Conservation (phyloP, 2,888 invertebrate species). For the Morpho helenor region DNA sequence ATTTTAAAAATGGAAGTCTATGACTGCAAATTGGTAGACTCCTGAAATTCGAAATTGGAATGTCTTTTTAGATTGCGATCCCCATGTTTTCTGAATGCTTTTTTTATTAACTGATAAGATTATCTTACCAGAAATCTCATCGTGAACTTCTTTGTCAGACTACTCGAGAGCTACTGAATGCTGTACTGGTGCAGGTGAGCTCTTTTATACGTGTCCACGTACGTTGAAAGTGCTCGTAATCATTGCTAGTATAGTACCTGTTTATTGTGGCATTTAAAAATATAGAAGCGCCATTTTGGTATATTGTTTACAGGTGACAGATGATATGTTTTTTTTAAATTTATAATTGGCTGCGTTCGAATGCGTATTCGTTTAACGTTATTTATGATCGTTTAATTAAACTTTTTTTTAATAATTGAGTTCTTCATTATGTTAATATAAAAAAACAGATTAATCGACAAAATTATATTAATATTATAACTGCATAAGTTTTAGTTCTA, state of each 20-base stretch:
- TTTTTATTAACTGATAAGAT: constrained; percentile 30
- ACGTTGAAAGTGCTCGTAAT: constrained; percentile 56
- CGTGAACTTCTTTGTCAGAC: constrained; percentile 73
- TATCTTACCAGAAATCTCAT: constrained; percentile 74
- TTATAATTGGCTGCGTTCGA: not conserved
- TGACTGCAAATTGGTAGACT: too few species aligned
- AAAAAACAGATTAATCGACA: too few species aligned
- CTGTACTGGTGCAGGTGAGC: constrained; percentile 38
- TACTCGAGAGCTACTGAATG: constrained; percentile 76
- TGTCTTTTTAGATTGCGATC: constrained; percentile 5
- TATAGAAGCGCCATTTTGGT: constrained; percentile 27
- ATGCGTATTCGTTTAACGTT: too few species aligned
- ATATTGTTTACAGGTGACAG: constrained; percentile 13
- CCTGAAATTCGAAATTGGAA: not conserved
- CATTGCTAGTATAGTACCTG: constrained; percentile 33
- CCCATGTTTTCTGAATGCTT: not conserved
- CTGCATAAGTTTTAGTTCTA: too few species aligned
- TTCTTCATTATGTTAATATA: too few species aligned
- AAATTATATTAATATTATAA: too few species aligned
- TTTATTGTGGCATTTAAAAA: constrained; percentile 30
- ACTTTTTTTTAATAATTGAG: too few species aligned
- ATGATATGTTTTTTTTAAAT: constrained; percentile 4
- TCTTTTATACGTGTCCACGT: constrained; percentile 61
- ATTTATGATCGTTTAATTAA: too few species aligned
- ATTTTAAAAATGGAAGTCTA: too few species aligned